A percentile compares a stretch with the other conserved stretches of the same genome.
Evolutionary conservation across 2,113 vertebrate genomes (phyloP).

Genomic region (Tringa solitaria): DNA sequence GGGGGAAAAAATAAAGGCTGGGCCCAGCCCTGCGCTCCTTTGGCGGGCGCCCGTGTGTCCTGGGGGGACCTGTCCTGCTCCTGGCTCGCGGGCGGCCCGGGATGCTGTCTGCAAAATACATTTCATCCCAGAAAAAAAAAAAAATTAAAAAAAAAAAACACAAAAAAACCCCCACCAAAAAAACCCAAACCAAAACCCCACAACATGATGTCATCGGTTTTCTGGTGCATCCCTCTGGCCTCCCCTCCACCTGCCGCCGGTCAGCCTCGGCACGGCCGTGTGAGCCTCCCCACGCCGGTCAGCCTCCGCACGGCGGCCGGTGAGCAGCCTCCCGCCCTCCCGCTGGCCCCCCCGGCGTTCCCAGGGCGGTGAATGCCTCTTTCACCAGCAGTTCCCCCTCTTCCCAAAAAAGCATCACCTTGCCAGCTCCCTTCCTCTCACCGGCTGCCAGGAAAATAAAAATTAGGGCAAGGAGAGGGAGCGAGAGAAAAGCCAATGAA

Average conservation of each 20-base stretch:
- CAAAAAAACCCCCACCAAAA: too few relatives aligned
- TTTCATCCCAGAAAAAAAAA: background rate
- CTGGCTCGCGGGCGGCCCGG: background rate
- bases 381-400: background rate
- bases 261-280: background rate
- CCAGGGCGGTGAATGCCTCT: background rate
- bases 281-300: accelerated
- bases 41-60: background rate
- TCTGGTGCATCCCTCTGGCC: background rate
- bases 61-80: background rate
- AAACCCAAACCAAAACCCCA: background rate
- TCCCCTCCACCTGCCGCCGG: conserved; percentile 14
- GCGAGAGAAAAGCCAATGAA: conserved; percentile 28
- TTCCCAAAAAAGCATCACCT: conserved; percentile 54
- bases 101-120: conserved; percentile 17
- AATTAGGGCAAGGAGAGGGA: conserved; percentile 48
- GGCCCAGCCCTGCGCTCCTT: background rate
- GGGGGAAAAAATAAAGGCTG: background rate
- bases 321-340: background rate
- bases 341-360: background rate
- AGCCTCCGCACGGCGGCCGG: background rate
- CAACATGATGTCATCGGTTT: conserved; percentile 23
- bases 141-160: background rate
- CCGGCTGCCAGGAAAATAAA: conserved; percentile 57
- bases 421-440: conserved; percentile 37